Conservation (phyloP, 2,888 invertebrate species). For the Plusia festucae region DNA sequence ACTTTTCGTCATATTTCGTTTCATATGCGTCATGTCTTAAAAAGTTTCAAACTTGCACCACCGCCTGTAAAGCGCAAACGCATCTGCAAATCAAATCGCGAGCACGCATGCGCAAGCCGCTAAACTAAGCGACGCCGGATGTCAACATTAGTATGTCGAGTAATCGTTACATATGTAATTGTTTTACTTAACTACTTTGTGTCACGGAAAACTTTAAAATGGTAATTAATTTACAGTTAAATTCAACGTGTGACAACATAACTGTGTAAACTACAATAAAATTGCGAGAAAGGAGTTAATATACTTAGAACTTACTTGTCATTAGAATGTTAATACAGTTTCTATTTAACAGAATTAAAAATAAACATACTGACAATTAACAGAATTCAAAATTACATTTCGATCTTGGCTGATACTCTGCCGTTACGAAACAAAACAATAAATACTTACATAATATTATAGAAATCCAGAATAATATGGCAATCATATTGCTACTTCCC, state of each 20-base stretch:
- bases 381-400: too few species aligned
- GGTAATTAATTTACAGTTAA: slow-evolving; percentile 35
- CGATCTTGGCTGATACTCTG: too few species aligned
- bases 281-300: not conserved
- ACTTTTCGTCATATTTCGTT: too few species aligned
- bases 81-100: slow-evolving; percentile 87
- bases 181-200: slow-evolving; percentile 39
- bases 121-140: slow-evolving; percentile 68
- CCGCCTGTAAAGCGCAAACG: slow-evolving; percentile 57
- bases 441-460: too few species aligned
- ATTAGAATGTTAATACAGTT: not conserved
- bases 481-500: too few species aligned
- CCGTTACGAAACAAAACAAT: too few species aligned
- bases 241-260: slow-evolving; percentile 10
- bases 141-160: slow-evolving; percentile 64
- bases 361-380: too few species aligned
- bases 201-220: slow-evolving; percentile 29
- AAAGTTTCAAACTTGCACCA: slow-evolving; percentile 59
- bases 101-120: slow-evolving; percentile 70
- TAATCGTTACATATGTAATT: slow-evolving; percentile 50
- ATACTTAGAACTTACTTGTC: not conserved
- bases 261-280: not conserved
- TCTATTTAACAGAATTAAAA: not conserved
- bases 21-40: too few species aligned
- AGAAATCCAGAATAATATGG: too few species aligned